Percentiles rank a stretch among this genome's conserved stretches.
Evolutionary conservation across 1,140 invertebrate genomes (phyloP).

Genomic region (Mamestra configurata): DNA sequence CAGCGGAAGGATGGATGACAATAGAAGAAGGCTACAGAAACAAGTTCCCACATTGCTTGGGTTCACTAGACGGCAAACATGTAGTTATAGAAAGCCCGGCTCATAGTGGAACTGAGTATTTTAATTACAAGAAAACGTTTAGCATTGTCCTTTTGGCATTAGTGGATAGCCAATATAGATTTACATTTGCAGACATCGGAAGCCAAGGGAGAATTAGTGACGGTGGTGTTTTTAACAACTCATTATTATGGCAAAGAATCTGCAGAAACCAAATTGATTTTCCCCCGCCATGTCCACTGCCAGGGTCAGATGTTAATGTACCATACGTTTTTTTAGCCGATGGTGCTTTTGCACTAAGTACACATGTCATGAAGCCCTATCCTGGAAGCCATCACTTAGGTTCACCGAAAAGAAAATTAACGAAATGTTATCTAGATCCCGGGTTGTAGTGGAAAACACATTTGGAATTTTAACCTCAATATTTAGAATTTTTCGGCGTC

Average conservation of each 20-base stretch:
- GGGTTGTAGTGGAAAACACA: slow-evolving; percentile 56
- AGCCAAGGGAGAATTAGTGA: slow-evolving; percentile 70
- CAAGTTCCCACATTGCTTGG: slow-evolving; percentile 75
- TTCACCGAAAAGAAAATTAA: slow-evolving; percentile 51
- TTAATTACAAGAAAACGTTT: slow-evolving; percentile 87
- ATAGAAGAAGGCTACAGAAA: slow-evolving; percentile 61
- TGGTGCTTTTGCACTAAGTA: too few species aligned
- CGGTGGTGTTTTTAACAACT: too few species aligned
- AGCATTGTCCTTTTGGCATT: slow-evolving; percentile 87
- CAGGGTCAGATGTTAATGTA: not conserved
- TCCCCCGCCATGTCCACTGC: not conserved
- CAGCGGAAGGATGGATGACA: slow-evolving; percentile 60
- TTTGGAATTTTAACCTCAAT: slow-evolving; percentile 52
- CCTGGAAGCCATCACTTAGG: slow-evolving; percentile 36
- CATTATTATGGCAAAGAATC: slow-evolving; percentile 59
- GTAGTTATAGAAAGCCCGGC: slow-evolving; percentile 76
- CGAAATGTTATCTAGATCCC: slow-evolving; percentile 48
- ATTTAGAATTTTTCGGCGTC: slow-evolving; percentile 52
- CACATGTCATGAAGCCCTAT: not conserved
- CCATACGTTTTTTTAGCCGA: slow-evolving; percentile 29
- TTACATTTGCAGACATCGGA: slow-evolving; percentile 82
- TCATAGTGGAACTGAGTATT: slow-evolving; percentile 81
- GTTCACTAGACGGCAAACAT: slow-evolving; percentile 67
- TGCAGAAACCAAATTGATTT: not conserved
- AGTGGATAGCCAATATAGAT: slow-evolving; percentile 73